Evolutionary conservation across 2,888 invertebrate genomes (phyloP).

Genomic region (Noctua pronuba): DNA sequence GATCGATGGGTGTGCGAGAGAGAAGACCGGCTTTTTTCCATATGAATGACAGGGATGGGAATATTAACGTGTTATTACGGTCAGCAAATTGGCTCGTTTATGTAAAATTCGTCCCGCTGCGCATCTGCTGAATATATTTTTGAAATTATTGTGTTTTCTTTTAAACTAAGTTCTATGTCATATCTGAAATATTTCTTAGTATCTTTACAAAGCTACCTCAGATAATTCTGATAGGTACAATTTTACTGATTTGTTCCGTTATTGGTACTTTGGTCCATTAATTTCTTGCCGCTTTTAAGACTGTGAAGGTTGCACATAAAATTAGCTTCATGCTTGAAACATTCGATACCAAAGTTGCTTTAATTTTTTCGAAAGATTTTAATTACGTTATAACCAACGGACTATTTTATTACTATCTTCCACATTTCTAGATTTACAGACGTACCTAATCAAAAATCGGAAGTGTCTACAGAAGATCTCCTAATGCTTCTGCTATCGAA

Average conservation of each 20-base stretch:
- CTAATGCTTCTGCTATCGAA: not conserved
- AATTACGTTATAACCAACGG: not conserved
- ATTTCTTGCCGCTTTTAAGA: not conserved
- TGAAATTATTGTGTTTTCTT: constrained; percentile 50
- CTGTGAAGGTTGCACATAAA: not conserved
- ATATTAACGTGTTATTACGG: constrained; percentile 77
- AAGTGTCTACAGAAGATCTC: not conserved
- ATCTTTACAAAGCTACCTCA: not conserved
- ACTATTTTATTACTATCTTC: not conserved
- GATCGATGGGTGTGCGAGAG: constrained; percentile 67
- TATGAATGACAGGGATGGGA: constrained; percentile 35
- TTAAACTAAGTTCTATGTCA: constrained; percentile 43
- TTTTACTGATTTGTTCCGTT: not conserved
- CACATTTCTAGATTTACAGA: not conserved
- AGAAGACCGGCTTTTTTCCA: constrained; percentile 59
- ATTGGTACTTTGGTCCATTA: not conserved
- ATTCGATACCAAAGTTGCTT: not conserved
- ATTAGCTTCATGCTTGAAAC: not conserved
- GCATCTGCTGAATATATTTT: constrained; percentile 64
- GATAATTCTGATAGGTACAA: not conserved
- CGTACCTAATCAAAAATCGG: not conserved
- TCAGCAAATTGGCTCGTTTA: constrained; percentile 83
- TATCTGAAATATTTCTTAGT: not conserved
- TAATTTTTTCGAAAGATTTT: not conserved
- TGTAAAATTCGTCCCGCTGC: constrained; percentile 76